Evolutionary conservation across 1,140 invertebrate species (phyloP).

Genomic region (Aphis craccivora): DNA sequence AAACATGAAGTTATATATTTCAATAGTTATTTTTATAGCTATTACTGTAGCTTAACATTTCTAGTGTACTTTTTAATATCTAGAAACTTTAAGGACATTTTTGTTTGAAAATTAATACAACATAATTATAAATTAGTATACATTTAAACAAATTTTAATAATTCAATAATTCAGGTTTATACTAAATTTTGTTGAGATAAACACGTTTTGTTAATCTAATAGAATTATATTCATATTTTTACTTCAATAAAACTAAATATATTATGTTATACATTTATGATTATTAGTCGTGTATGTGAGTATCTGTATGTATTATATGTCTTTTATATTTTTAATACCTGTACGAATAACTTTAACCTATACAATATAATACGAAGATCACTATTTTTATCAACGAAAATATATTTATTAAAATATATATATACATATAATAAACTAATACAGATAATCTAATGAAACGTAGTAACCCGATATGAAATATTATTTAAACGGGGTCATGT

Average conservation of each 20-base stretch:
- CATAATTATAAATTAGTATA: too few species aligned
- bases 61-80: not conserved
- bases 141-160: not conserved
- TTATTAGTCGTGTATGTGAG: not conserved
- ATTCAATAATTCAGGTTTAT: not conserved
- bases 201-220: too few species aligned
- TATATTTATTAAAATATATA: not conserved
- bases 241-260: too few species aligned
- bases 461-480: not conserved
- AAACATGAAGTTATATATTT: not conserved
- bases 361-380: not conserved
- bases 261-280: not conserved
- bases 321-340: not conserved
- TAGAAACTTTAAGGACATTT: not conserved
- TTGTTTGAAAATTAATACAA: too few species aligned
- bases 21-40: not conserved
- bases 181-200: not conserved
- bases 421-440: too few species aligned
- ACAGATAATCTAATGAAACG: not conserved
- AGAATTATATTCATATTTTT: too few species aligned
- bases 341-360: not conserved
- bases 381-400: not conserved
- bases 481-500: not conserved
- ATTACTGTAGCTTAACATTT: not conserved
- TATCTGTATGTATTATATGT: not conserved